These are phyloP conservation scores for Rhegmatorhina hoffmannsi DNA, from an alignment of 2,113 vertebrate genomes.

Conservation along the genomic window DNA sequence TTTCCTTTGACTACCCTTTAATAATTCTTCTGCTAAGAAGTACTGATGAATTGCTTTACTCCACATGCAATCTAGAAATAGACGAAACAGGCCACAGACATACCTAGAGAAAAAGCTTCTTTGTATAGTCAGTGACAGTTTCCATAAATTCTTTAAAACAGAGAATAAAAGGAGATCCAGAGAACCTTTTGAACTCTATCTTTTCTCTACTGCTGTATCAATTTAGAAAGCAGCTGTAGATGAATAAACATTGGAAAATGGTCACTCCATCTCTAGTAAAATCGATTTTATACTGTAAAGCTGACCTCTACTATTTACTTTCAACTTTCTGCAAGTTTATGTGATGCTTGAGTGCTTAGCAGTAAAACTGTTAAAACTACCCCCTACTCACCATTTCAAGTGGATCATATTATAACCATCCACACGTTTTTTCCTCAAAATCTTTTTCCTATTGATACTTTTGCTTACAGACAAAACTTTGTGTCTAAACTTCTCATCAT, in stretches of 20 bases:
- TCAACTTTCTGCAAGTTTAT: neutral
- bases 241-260: constrained; percentile 19
- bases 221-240: neutral
- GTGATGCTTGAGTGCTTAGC: neutral
- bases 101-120: constrained; percentile 1
- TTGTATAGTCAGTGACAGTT: neutral
- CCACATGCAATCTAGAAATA: neutral
- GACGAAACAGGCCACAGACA: neutral
- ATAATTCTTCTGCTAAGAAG: neutral
- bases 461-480: neutral
- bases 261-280: neutral
- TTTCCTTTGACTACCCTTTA: constrained; percentile 25
- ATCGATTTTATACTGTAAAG: neutral
- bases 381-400: neutral
- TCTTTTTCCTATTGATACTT: neutral
- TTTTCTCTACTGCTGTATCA: neutral
- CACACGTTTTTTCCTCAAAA: neutral
- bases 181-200: neutral
- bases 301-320: neutral
- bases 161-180: neutral
- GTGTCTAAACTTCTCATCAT: neutral
- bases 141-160: constrained; percentile 15
- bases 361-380: neutral
- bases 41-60: constrained; percentile 15
- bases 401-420: neutral